Base-by-base conservation (phyloP, 2,888 invertebrate species). In the Cheilosia vernalis region DNA sequence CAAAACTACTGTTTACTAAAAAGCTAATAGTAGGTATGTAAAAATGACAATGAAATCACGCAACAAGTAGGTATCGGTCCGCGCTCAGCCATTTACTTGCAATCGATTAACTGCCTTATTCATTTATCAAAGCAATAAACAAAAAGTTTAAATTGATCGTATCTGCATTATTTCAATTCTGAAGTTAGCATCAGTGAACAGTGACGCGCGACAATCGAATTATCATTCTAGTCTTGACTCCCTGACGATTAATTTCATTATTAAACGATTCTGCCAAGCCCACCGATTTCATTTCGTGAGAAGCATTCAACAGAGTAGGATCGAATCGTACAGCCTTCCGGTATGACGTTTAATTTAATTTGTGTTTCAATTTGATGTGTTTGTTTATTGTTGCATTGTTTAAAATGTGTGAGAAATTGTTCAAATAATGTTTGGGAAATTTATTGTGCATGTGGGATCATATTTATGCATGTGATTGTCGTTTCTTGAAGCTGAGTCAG, bases 181-280 rank as follows among this genome's bases (percentile, higher is more conserved):
- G 40, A 63, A 83, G 19, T 53, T 53, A 42, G 53, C 47, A 67
- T 72, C 83, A 37, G 42, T 67, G 83, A 67, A 66, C 83, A 37
- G 42, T 67, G 83, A 56, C 67, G 73, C 53, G 27, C 33, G 42
- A 27, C 55, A 33, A 40, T 69, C 47, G 17, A 64, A 74, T 84
- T 79, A 21, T 17, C 69, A 84, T 79, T 84, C 83, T 69, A 40
- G 83, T 84, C 83, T 79, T 79, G 73, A 64, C 73, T 69, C 63
- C 40, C 53, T n/a, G 42, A 42, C 83, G 60, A 53, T 27, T 47
- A 40, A 24, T 53, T 37, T 24, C 3, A 9, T 61, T 44, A 44
- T 64, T 58, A 60, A 64, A 19, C 10, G 30, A 40, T 5, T 13
- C 30, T 4, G 15, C 15, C 47, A 37, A 69, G 42, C 19, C 44